Evolutionary conservation across 2,888 invertebrate genomes (phyloP).

Genomic region (Noctua fimbriata): DNA sequence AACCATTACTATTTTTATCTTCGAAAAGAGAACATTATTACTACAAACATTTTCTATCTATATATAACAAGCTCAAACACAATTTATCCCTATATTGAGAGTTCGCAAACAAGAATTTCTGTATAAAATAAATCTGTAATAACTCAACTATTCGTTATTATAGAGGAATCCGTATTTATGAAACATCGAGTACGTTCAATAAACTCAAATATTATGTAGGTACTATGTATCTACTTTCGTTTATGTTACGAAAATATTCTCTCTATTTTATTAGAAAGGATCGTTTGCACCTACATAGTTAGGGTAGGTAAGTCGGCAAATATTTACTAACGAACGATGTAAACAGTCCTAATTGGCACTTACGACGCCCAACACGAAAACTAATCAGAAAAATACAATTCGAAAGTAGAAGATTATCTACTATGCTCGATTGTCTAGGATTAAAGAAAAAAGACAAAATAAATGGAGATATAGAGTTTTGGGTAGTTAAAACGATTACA

Average conservation of each 20-base stretch:
- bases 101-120: constrained; percentile 62
- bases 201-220: constrained; percentile 55
- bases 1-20: constrained; percentile 33
- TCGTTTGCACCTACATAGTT: constrained; percentile 67
- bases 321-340: constrained; percentile 69
- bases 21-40: constrained; percentile 33
- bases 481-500: not conserved
- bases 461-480: not conserved
- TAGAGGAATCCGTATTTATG: constrained; percentile 63
- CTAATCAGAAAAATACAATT: constrained; percentile 66
- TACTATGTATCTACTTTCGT: constrained; percentile 47
- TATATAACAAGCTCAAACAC: constrained; percentile 44
- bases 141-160: constrained; percentile 66
- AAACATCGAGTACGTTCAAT: constrained; percentile 59
- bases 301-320: constrained; percentile 67
- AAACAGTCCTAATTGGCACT: constrained; percentile 77
- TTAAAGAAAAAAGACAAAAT: not conserved
- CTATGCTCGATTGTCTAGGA: not conserved
- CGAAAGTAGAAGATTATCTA: constrained; percentile 22
- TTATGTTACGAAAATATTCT: constrained; percentile 42
- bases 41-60: constrained; percentile 28
- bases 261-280: constrained; percentile 61
- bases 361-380: constrained; percentile 64
- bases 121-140: constrained; percentile 60
- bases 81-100: constrained; percentile 56